Conservation (phyloP, 1,140 invertebrate genomes). For the Samia ricini region DNA sequence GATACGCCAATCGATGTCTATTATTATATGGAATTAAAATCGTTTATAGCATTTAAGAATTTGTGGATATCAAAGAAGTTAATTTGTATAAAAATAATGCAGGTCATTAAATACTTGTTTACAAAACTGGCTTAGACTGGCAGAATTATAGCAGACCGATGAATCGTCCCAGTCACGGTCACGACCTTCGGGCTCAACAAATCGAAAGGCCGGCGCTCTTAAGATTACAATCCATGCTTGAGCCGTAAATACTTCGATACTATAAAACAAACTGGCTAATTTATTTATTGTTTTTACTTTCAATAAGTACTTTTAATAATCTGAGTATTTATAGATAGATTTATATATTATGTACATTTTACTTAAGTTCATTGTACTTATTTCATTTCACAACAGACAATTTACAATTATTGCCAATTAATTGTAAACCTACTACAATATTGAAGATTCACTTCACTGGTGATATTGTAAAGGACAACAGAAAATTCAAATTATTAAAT, state of each 20-base stretch:
- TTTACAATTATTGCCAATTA: too few relatives aligned
- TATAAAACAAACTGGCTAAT: background rate
- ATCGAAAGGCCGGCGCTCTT: slow-evolving; percentile 36
- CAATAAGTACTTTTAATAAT: too few relatives aligned
- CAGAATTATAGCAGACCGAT: background rate
- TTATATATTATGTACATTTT: too few relatives aligned
- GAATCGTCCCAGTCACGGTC: slow-evolving; percentile 26
- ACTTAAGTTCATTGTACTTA: too few relatives aligned
- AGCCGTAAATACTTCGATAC: background rate
- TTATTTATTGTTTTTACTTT: background rate
- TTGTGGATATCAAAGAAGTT: background rate
- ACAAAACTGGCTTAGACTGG: background rate
- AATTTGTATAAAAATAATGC: background rate
- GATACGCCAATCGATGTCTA: too few relatives aligned
- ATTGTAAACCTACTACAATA: too few relatives aligned
- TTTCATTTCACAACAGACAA: too few relatives aligned
- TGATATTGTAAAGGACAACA: too few relatives aligned
- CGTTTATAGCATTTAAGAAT: background rate
- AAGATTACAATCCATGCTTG: background rate
- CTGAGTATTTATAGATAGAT: too few relatives aligned
- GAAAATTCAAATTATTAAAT: too few relatives aligned
- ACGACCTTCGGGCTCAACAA: slow-evolving; percentile 25
- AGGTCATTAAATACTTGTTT: background rate
- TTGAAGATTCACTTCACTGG: too few relatives aligned
- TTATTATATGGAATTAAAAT: too few relatives aligned